These are phyloP conservation scores for Dissostichus mawsoni DNA, from an alignment of 2,113 vertebrate species.

Conservation along the genomic window DNA sequence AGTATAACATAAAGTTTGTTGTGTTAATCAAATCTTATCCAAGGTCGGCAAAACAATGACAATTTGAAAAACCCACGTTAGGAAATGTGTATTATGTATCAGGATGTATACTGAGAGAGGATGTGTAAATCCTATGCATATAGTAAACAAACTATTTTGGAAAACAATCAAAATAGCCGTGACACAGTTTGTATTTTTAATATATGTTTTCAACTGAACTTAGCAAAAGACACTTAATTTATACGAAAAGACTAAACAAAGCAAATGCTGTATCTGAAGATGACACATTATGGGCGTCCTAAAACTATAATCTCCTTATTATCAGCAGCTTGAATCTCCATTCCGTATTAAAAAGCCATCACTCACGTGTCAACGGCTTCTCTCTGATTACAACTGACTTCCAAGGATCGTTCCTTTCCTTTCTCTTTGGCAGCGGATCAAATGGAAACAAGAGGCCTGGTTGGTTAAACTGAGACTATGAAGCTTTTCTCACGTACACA, in stretches of 20 bases:
- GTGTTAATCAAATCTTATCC: no score
- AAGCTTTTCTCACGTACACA: slow-evolving; percentile 46
- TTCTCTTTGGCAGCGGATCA: slow-evolving; percentile 26
- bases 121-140: no score
- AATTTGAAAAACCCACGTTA: not conserved
- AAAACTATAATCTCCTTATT: no score
- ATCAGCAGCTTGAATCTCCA: not conserved
- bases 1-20: not conserved
- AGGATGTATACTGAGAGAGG: not conserved
- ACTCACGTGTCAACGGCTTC: not conserved
- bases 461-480: slow-evolving; percentile 52
- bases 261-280: no score
- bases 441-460: slow-evolving; percentile 16
- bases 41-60: no score
- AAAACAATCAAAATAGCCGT: not conserved
- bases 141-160: not conserved
- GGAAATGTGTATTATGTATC: not conserved
- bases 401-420: not conserved
- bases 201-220: no score
- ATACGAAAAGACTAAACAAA: no score
- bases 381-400: slow-evolving; percentile 13
- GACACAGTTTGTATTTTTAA: no score
- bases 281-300: not conserved
- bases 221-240: no score
- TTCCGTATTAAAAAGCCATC: not conserved